Conservation (phyloP, 2,888 invertebrate species). For the Drosophila rellima region DNA sequence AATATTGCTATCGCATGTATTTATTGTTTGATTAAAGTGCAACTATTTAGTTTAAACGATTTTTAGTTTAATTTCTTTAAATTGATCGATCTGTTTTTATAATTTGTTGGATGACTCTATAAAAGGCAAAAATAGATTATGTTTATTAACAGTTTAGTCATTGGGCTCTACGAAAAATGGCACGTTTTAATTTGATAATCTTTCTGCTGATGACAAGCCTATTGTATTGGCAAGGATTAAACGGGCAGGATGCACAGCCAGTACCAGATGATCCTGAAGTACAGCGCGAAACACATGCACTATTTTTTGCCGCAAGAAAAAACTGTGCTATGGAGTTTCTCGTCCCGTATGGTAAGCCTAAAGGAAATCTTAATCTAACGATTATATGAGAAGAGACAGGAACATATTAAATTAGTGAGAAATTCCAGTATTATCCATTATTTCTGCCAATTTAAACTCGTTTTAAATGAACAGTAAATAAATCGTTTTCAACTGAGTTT, state of each 20-base stretch:
- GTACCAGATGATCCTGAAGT: slow-evolving; percentile 52
- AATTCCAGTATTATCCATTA: not conserved
- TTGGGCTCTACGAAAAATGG: slow-evolving; percentile 31
- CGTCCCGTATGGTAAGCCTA: slow-evolving; percentile 57
- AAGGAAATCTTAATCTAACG: not conserved
- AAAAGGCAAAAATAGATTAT: slow-evolving; percentile 1
- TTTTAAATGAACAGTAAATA: not conserved
- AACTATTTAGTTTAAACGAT: slow-evolving; percentile 71
- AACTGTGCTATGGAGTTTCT: slow-evolving; percentile 58
- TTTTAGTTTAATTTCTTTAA: slow-evolving; percentile 1
- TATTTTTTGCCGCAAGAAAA: slow-evolving; percentile 36
- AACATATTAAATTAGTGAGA: not conserved
- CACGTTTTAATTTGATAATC: slow-evolving; percentile 1
- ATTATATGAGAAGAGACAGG: not conserved
- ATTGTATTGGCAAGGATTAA: slow-evolving; percentile 5
- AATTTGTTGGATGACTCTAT: slow-evolving; percentile 8
- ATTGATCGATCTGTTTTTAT: slow-evolving; percentile 4
- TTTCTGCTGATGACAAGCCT: slow-evolving; percentile 10
- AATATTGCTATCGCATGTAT: slow-evolving; percentile 75
- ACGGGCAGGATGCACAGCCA: slow-evolving; percentile 35
- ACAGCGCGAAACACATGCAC: slow-evolving; percentile 45
- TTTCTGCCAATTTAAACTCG: not conserved
- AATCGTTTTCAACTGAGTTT: not conserved
- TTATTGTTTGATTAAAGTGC: slow-evolving; percentile 79
- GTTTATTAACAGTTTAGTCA: not conserved